Conservation (phyloP, 2,888 invertebrate genomes). For the Agrilus cyanescens region DNA sequence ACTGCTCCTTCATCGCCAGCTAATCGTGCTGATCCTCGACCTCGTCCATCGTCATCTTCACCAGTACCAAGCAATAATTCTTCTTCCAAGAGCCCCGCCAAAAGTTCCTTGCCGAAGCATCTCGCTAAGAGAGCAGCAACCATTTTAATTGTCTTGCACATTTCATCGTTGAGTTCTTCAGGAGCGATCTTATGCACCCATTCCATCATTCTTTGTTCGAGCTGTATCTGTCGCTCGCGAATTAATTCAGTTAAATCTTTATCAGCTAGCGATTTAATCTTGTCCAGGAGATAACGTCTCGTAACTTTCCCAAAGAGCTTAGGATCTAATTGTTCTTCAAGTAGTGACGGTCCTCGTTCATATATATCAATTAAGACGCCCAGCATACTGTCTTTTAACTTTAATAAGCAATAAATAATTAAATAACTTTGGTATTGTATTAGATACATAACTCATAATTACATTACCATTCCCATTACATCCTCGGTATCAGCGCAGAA, state of each 20-base stretch:
- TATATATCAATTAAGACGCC: too few species aligned
- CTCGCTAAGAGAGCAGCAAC: conserved; percentile 20
- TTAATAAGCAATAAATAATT: too few species aligned
- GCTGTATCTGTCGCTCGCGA: neutral
- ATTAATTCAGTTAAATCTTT: conserved; percentile 3
- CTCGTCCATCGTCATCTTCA: neutral
- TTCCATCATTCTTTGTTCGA: conserved; percentile 22
- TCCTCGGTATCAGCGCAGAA: too few species aligned
- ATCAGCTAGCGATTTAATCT: conserved; percentile 17
- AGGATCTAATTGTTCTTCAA: conserved; percentile 15
- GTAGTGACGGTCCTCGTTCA: conserved; percentile 7
- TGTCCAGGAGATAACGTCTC: conserved; percentile 20
- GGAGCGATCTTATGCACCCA: conserved; percentile 25
- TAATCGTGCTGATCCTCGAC: neutral
- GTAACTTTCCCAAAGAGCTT: conserved; percentile 17
- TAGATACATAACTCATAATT: too few species aligned
- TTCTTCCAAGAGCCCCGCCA: neutral
- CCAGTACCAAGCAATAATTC: neutral
- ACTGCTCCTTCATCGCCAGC: conserved; percentile 5
- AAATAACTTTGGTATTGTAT: too few species aligned
- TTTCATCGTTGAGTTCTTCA: conserved; percentile 19
- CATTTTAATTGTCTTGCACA: conserved; percentile 23
- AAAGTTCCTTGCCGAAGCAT: conserved; percentile 10
- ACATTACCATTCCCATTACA: too few species aligned
- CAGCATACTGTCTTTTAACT: too few species aligned